Evolutionary conservation across 1,140 invertebrate genomes (phyloP).

Genomic region (Eurosta solidaginis): DNA sequence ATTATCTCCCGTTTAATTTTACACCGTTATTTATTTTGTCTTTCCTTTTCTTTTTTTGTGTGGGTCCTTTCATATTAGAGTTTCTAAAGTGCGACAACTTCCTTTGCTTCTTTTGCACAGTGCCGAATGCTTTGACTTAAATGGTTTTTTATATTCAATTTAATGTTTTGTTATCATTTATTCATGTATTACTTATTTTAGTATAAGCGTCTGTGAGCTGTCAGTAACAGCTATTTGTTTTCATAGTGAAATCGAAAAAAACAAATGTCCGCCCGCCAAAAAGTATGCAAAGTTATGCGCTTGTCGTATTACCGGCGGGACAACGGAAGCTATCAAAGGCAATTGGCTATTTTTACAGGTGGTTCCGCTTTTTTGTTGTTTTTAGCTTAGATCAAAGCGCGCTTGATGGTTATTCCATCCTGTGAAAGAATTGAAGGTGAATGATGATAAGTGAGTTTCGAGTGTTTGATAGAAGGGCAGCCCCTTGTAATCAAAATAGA

Average conservation of each 20-base stretch:
- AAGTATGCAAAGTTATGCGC: constrained; percentile 9
- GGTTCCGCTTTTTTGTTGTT: background rate
- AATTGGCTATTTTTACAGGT: constrained; percentile 12
- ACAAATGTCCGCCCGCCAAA: background rate
- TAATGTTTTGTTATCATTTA: background rate
- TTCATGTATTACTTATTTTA: rapidly evolving
- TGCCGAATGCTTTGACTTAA: background rate
- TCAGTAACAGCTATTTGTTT: background rate
- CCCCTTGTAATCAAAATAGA: too few relatives aligned
- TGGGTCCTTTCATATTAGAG: background rate
- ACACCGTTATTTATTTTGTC: background rate
- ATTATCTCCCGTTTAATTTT: constrained; percentile 14
- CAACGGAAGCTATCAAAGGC: background rate
- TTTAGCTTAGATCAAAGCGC: background rate
- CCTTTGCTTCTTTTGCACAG: background rate
- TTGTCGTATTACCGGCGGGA: background rate
- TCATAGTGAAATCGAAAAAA: constrained; percentile 19
- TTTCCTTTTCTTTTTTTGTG: background rate
- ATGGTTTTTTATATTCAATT: constrained; percentile 30
- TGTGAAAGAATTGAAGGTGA: background rate
- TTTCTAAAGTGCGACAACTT: background rate
- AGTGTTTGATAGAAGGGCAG: background rate
- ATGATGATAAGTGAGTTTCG: background rate
- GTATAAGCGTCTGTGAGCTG: background rate
- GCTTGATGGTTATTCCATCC: background rate